A percentile compares a stretch with the other conserved stretches of the same genome.
phyloP scores from a whole-genome alignment of 2,888 invertebrate genomes.

The Autographa pulchrina region DNA sequence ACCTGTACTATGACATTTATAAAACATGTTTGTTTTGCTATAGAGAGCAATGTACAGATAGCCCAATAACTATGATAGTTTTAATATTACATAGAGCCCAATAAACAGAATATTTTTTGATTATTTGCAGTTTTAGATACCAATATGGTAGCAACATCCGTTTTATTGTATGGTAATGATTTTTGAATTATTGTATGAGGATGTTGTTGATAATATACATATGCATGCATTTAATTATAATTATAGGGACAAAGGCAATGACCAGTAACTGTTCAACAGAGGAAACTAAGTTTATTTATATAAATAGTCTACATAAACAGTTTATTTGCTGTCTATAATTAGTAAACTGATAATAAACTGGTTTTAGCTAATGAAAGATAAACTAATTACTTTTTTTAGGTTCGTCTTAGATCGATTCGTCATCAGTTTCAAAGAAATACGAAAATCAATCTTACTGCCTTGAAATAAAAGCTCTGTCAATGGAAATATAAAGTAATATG shows the following conservation, averaged over 20 bases:
- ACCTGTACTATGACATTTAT: no score
- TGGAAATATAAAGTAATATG: background rate
- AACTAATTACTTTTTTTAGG: slow-evolving; percentile 4
- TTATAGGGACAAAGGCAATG: background rate
- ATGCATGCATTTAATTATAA: slow-evolving; percentile 23
- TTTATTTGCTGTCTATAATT: background rate
- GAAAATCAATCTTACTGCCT: background rate
- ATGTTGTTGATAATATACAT: slow-evolving; percentile 29
- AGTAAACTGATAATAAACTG: background rate
- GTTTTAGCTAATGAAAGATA: slow-evolving; percentile 4
- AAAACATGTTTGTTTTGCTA: no score
- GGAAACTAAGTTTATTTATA: background rate
- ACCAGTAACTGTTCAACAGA: background rate
- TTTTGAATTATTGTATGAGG: slow-evolving; percentile 31
- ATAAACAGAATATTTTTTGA: slow-evolving; percentile 40
- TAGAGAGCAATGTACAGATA: no score
- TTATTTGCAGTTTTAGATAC: slow-evolving; percentile 37
- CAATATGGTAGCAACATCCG: slow-evolving; percentile 11
- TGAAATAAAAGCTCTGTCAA: background rate
- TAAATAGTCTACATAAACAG: background rate
- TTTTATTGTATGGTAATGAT: slow-evolving; percentile 42
- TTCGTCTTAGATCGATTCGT: background rate
- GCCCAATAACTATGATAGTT: no score
- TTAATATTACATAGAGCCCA: background rate
- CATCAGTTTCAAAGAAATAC: background rate